These are phyloP conservation scores for Hippoglossus stenolepis DNA, from an alignment of 2,113 vertebrate species.

Conservation along the genomic window DNA sequence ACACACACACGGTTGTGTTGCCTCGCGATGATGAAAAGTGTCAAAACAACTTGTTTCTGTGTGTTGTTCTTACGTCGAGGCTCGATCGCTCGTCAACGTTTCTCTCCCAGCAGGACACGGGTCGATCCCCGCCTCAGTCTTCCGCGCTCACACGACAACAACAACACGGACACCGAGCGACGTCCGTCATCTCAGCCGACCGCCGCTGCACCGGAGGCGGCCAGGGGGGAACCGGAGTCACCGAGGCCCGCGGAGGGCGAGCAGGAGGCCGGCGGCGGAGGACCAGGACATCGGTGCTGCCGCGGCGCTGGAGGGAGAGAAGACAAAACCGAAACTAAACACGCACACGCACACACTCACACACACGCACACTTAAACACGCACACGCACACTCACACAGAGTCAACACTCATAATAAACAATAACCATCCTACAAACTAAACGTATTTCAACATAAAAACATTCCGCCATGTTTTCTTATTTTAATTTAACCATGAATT, in stretches of 20 bases:
- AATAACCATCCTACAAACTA: too few species aligned
- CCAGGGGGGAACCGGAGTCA: not conserved
- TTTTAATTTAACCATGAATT: too few species aligned
- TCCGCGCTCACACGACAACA: constrained; percentile 36
- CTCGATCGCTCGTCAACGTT: constrained; percentile 54
- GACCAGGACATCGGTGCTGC: not conserved
- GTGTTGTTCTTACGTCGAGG: constrained; percentile 53
- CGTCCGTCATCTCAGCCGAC: too few species aligned
- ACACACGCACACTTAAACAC: constrained; percentile 15
- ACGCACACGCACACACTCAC: not conserved
- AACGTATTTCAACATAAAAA: too few species aligned
- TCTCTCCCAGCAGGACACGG: not conserved
- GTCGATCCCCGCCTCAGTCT: constrained; percentile 8
- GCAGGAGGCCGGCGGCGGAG: not conserved
- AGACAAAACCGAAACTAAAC: constrained; percentile 66
- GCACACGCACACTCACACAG: not conserved
- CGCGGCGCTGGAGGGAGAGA: not conserved
- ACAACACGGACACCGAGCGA: not conserved
- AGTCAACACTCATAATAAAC: too few species aligned
- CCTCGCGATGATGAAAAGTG: too few species aligned
- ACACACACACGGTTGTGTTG: too few species aligned
- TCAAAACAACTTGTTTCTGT: not conserved
- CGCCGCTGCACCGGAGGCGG: not conserved
- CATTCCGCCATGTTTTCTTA: too few species aligned
- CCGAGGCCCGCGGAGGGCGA: not conserved